Evolutionary conservation across 2,113 vertebrate species (phyloP), one percentile per base, ranked within the genome.

Genomic region (Pungitius pungitius): DNA sequence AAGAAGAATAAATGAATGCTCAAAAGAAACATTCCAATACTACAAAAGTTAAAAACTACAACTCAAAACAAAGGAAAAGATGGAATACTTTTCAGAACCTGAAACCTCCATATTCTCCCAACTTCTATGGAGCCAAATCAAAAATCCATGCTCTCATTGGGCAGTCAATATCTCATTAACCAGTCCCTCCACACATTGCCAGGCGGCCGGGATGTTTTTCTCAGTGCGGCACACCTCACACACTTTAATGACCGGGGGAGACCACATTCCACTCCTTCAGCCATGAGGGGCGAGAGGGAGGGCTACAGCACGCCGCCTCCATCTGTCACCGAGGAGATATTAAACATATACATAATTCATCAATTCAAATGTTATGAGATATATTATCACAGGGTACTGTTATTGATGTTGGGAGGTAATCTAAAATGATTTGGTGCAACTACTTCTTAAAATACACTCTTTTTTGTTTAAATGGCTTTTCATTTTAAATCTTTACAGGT

Each of bases 101-200:
- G n/a, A n/a, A n/a, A 77, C 71, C 71, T 77, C 62, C 59, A 72
- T 69, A 60, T 80, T 71, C 78, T 75, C 57, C 69, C 45, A 82
- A 75, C 76, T 81, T 82, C 86, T 76, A 81, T 89, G 86, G 63
- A 83, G 89, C 89, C 89, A 91, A 94, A 94, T 93, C 73, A 94
- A 92, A 94, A 93, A 94, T 93, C 93, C 89, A 93, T 93, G 89
- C 87, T 90, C 88, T 93, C 91, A 87, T 93, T 93, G 91, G 89
- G 85, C 90, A 92, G 91, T 93, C 93, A 92, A 94, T 95, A 94
- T 93, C 92, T 93, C 92, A 93, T 94, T 94, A 94, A 91, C 55
- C 86, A 93, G 90, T 85, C 84, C 61, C 83, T 82, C 81, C 82
- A 79, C 85, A 85, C 84, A 84, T 76, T 88, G 87, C 40, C 81